Conservation (phyloP, 2,113 vertebrate genomes). For the Triplophysa siluroides region DNA sequence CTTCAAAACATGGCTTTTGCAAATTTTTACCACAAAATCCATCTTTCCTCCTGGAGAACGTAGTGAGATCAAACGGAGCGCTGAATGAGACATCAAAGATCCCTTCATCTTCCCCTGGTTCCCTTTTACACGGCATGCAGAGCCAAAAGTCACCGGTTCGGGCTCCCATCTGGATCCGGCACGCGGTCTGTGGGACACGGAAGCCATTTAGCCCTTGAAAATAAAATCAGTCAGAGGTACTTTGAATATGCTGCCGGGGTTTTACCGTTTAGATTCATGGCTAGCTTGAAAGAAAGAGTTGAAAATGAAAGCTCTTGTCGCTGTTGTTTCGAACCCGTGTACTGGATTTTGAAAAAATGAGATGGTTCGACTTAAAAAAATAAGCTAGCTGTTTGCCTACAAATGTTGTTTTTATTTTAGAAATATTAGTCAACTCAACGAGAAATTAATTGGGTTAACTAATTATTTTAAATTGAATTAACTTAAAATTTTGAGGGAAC, state of each 20-base stretch:
- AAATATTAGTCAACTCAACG: too few species aligned
- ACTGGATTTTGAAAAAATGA: too few species aligned
- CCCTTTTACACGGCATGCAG: conserved; percentile 50
- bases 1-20: conserved; percentile 56
- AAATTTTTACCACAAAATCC: conserved; percentile 47
- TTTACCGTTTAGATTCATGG: conserved; percentile 11
- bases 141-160: conserved; percentile 60
- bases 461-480: too few species aligned
- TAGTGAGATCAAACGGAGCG: conserved; percentile 62
- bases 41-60: conserved; percentile 58
- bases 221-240: conserved; percentile 59
- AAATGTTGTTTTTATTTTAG: too few species aligned
- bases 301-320: too few species aligned
- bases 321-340: too few species aligned
- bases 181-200: conserved; percentile 49
- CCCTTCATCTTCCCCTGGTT: conserved; percentile 60
- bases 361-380: too few species aligned
- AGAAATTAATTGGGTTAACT: too few species aligned
- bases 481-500: too few species aligned
- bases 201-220: conserved; percentile 51
- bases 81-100: conserved; percentile 66
- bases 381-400: too few species aligned
- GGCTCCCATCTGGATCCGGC: conserved; percentile 47
- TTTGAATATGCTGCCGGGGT: conserved; percentile 40
- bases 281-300: too few species aligned